phyloP scores from a whole-genome alignment of 1,140 invertebrate species.

The Globodera ellingtonae region DNA sequence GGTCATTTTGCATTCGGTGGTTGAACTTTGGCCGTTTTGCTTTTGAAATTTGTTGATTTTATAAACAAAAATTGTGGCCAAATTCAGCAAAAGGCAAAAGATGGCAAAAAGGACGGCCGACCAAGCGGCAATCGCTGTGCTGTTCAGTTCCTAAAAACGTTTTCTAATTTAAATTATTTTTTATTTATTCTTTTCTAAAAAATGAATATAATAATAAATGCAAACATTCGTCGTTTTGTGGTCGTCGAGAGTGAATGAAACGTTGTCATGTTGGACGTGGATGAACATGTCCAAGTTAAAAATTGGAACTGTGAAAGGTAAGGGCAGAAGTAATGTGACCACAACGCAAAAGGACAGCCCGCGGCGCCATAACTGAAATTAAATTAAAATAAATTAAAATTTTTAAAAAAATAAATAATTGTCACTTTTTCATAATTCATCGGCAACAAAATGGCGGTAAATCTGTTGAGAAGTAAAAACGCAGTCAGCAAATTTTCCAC shows the following conservation, averaged over 20 bases:
- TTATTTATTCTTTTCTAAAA: too few species aligned
- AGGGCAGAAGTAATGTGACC: background rate
- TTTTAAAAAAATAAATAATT: too few species aligned
- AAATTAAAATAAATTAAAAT: too few species aligned
- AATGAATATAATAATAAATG: background rate
- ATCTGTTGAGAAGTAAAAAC: too few species aligned
- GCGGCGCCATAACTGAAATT: background rate
- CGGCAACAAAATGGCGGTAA: too few species aligned
- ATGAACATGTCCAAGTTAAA: background rate
- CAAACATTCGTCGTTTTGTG: background rate
- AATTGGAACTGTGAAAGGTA: background rate
- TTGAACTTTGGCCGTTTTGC: background rate
- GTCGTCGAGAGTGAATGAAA: background rate
- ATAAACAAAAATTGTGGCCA: background rate
- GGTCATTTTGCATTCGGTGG: background rate
- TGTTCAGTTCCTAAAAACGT: too few species aligned
- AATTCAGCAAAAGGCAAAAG: background rate
- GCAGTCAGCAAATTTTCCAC: too few species aligned
- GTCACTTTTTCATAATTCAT: too few species aligned
- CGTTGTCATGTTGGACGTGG: constrained; percentile 1
- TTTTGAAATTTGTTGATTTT: background rate
- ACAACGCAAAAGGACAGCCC: background rate
- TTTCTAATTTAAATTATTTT: too few species aligned
- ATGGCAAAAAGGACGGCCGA: too few species aligned
- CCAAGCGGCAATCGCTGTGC: too few species aligned